Percentiles rank a stretch among this genome's conserved stretches.
These are phyloP conservation scores for Pelodytes ibericus DNA, from an alignment of 2,797 vertebrate genomes.

Conservation along the genomic window DNA sequence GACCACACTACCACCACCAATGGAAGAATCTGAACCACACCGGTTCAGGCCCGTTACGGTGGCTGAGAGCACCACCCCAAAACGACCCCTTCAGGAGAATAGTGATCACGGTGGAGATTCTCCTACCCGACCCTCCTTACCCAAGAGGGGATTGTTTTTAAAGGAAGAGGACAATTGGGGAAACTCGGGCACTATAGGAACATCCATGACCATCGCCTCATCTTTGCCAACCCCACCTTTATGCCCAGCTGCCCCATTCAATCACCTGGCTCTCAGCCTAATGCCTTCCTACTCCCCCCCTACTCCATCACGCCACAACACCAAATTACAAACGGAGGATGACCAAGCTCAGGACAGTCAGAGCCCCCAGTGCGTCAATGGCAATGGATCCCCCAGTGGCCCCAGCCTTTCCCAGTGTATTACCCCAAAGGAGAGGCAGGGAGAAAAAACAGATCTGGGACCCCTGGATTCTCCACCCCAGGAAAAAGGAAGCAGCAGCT, in stretches of 20 bases:
- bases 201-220: slow-evolving; percentile 10
- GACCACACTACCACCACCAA: slow-evolving; percentile 53
- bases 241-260: slow-evolving; percentile 11
- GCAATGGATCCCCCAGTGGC: not conserved
- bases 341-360: not conserved
- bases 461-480: slow-evolving; percentile 27
- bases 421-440: slow-evolving; percentile 14
- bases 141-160: slow-evolving; percentile 85
- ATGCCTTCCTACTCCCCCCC: slow-evolving; percentile 19
- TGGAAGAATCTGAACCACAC: slow-evolving; percentile 57
- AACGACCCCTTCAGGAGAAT: slow-evolving; percentile 82
- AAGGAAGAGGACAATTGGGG: slow-evolving; percentile 64
- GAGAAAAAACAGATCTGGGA: slow-evolving; percentile 20
- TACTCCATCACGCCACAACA: not conserved
- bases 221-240: not conserved
- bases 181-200: not conserved
- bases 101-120: slow-evolving; percentile 82
- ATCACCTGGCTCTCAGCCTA: slow-evolving; percentile 35
- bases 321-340: slow-evolving; percentile 7
- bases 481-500: slow-evolving; percentile 72
- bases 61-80: slow-evolving; percentile 76
- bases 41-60: slow-evolving; percentile 59
- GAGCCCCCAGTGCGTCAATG: not conserved
- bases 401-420: slow-evolving; percentile 6
- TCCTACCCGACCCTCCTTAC: slow-evolving; percentile 83